Evolutionary conservation across 1,140 invertebrate genomes (phyloP).

Genomic region (Zaprionus africanus): DNA sequence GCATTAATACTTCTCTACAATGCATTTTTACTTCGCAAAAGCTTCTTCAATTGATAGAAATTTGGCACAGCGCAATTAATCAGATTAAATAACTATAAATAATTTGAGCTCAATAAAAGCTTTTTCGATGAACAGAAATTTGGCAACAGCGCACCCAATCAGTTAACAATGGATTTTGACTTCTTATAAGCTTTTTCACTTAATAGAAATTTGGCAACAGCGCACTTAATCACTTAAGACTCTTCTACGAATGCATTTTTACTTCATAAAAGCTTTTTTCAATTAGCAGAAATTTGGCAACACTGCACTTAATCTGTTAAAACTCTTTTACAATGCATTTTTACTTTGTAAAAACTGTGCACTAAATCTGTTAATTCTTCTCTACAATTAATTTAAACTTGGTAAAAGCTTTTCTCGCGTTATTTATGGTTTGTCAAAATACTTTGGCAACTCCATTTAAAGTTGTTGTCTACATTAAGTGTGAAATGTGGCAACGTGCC

Average conservation of each 20-base stretch:
- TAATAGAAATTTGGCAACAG: conserved; percentile 1
- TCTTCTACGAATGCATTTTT: no score
- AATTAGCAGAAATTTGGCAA: neutral
- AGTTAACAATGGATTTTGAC: no score
- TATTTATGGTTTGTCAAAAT: neutral
- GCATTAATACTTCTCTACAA: no score
- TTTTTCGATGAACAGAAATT: no score
- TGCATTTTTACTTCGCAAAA: no score
- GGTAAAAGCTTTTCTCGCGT: neutral
- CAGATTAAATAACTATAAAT: no score
- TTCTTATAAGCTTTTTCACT: no score
- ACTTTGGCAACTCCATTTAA: neutral
- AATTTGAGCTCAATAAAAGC: no score
- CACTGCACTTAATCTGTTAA: neutral
- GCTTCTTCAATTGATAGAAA: no score
- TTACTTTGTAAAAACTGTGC: neutral
- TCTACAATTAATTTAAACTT: neutral
- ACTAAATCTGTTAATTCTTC: neutral
- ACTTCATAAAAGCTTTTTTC: neutral
- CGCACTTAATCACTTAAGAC: neutral
- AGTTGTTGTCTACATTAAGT: conserved; percentile 5
- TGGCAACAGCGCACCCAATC: no score
- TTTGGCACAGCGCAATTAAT: no score
- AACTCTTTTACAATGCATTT: neutral
- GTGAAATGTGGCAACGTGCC: conserved; percentile 1